Evolutionary conservation across 1,140 invertebrate genomes (phyloP).

Genomic region (Penaeus vannamei): DNA sequence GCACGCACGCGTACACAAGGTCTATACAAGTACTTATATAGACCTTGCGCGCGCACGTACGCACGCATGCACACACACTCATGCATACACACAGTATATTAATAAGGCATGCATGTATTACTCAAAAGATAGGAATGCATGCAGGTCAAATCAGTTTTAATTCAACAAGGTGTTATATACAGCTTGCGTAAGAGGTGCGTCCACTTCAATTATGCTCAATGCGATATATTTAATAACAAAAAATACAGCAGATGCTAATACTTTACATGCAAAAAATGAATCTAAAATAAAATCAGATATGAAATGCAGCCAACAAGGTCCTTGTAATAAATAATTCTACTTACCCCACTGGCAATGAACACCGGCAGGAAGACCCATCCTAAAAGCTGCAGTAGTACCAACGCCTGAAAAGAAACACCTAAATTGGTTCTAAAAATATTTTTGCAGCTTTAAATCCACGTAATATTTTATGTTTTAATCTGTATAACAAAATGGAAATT

Average conservation of each 20-base stretch:
- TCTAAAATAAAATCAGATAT: background rate
- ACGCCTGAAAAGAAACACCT: conserved; percentile 71
- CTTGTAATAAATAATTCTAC: background rate
- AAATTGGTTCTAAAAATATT: background rate
- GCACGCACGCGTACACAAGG: conserved; percentile 21
- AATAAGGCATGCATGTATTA: too few species aligned
- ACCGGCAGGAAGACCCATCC: conserved; percentile 78
- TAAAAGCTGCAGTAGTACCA: conserved; percentile 74
- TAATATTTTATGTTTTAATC: background rate
- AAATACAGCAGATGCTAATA: background rate
- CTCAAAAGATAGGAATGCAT: too few species aligned
- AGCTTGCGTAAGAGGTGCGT: too few species aligned
- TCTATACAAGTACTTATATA: conserved; percentile 29
- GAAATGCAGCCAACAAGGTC: background rate
- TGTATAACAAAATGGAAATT: too few species aligned
- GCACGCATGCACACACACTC: conserved; percentile 17
- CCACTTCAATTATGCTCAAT: too few species aligned
- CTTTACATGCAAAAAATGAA: background rate
- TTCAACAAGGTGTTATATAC: background rate
- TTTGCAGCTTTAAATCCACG: background rate
- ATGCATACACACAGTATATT: background rate
- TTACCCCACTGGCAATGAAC: conserved; percentile 74
- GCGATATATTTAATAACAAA: too few species aligned
- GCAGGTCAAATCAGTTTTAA: background rate
- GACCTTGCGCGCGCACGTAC: conserved; percentile 8